phyloP scores from a whole-genome alignment of 2,797 vertebrate genomes.

The Malurus splendens region DNA sequence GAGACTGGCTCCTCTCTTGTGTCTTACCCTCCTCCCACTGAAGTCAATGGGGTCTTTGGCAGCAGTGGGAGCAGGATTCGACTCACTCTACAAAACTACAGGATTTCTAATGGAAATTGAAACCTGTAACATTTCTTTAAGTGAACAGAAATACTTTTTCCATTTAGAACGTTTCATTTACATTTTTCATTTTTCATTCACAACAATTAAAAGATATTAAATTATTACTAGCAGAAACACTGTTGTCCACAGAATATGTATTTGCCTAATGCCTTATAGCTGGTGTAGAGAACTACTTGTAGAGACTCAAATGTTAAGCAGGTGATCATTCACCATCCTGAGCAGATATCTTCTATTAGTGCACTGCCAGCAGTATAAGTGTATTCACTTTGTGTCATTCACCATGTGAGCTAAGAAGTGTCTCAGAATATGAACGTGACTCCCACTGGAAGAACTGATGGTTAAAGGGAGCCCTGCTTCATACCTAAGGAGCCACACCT shows the following conservation, averaged over 20 bases:
- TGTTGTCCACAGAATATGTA: constrained; percentile 10
- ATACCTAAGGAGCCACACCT: not conserved
- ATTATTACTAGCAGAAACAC: constrained; percentile 14
- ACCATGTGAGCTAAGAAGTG: not conserved
- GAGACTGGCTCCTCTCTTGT: not conserved
- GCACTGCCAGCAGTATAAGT: not conserved
- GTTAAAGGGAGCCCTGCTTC: not conserved
- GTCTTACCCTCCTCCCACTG: not conserved
- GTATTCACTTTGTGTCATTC: not conserved
- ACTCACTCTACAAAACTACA: not conserved
- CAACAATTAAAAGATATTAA: not conserved
- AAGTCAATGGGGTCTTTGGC: not conserved
- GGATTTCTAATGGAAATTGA: constrained; percentile 17
- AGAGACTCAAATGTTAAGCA: constrained; percentile 14
- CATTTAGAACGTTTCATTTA: constrained; percentile 54
- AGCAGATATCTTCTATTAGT: not conserved
- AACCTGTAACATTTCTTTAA: constrained; percentile 52
- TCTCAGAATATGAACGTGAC: not conserved
- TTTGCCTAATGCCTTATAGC: constrained; percentile 54
- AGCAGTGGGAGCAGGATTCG: not conserved
- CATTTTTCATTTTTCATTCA: constrained; percentile 20
- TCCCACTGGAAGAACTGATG: not conserved
- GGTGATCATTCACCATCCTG: not conserved
- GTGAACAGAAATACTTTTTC: constrained; percentile 48
- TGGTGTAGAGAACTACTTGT: constrained; percentile 20